Evolutionary conservation across 2,797 vertebrate genomes (phyloP).

Genomic region (Gobionotothen gibberifrons): DNA sequence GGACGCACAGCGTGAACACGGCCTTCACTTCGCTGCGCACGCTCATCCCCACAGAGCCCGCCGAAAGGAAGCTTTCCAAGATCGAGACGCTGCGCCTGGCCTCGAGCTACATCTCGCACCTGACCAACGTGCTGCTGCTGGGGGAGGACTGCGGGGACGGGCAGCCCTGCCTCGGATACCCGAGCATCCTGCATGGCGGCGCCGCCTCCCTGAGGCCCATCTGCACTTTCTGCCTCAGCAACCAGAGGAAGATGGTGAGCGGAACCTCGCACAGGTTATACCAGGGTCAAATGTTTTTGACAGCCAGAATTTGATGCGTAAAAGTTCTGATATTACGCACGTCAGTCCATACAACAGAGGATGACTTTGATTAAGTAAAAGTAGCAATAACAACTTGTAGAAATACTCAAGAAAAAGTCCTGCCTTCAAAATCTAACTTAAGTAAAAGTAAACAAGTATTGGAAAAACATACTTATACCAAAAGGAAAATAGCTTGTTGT

Average conservation of each 20-base stretch:
- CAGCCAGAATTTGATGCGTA: too few relatives aligned
- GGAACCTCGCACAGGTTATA: not conserved
- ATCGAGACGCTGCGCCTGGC: slow-evolving; percentile 93
- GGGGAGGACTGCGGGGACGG: slow-evolving; percentile 83
- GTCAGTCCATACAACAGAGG: too few relatives aligned
- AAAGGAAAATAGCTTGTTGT: too few relatives aligned
- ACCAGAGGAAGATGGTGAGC: slow-evolving; percentile 90
- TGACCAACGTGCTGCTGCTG: slow-evolving; percentile 89
- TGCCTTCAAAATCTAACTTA: too few relatives aligned
- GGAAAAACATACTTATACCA: too few relatives aligned
- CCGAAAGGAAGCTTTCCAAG: slow-evolving; percentile 91
- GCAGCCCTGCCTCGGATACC: slow-evolving; percentile 85
- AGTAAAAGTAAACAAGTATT: too few relatives aligned
- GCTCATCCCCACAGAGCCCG: slow-evolving; percentile 92
- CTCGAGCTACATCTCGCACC: slow-evolving; percentile 92
- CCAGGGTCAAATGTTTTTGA: not conserved
- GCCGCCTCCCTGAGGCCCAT: slow-evolving; percentile 83
- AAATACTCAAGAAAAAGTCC: too few relatives aligned
- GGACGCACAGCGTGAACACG: slow-evolving; percentile 92
- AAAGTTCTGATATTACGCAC: too few relatives aligned
- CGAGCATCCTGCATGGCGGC: slow-evolving; percentile 72
- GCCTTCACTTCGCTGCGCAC: slow-evolving; percentile 91
- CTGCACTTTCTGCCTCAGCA: slow-evolving; percentile 93
- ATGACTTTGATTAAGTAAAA: too few relatives aligned
- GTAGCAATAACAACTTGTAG: too few relatives aligned